Conservation (phyloP, 2,888 invertebrate genomes). For the Drosophila dives region DNA sequence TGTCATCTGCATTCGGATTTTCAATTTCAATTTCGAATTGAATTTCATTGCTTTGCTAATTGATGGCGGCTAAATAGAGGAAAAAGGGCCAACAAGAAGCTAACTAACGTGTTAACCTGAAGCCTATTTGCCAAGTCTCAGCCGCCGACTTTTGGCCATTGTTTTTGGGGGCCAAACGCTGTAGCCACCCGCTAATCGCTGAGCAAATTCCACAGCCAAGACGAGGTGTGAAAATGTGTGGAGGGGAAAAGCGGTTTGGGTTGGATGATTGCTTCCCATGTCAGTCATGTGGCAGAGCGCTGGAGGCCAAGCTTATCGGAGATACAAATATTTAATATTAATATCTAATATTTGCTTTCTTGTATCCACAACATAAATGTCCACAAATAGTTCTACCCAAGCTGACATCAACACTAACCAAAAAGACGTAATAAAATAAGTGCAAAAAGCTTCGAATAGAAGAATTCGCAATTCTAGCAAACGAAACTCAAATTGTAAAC, state of each 20-base stretch:
- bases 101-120: not conserved
- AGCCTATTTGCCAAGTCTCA: not conserved
- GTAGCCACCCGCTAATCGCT: conserved; percentile 57
- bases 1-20: conserved; percentile 20
- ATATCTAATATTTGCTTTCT: conserved; percentile 44
- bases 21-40: conserved; percentile 9
- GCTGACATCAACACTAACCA: not conserved
- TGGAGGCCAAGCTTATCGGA: conserved; percentile 52
- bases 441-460: not conserved
- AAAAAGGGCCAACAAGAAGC: conserved; percentile 1
- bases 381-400: conserved; percentile 27
- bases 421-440: not conserved
- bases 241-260: not conserved
- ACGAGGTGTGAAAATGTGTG: conserved; percentile 10
- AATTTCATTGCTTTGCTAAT: conserved; percentile 43
- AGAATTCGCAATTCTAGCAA: conserved; percentile 2
- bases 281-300: conserved; percentile 10
- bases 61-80: conserved; percentile 12
- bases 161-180: conserved; percentile 6
- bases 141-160: conserved; percentile 8
- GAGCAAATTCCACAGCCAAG: conserved; percentile 62
- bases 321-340: conserved; percentile 42
- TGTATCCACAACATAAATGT: conserved; percentile 18
- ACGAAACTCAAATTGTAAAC: not conserved
- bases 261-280: conserved; percentile 5